These are phyloP conservation scores for Aspidiotus rigidus DNA, from an alignment of 2,888 invertebrate genomes.

Conservation along the genomic window DNA sequence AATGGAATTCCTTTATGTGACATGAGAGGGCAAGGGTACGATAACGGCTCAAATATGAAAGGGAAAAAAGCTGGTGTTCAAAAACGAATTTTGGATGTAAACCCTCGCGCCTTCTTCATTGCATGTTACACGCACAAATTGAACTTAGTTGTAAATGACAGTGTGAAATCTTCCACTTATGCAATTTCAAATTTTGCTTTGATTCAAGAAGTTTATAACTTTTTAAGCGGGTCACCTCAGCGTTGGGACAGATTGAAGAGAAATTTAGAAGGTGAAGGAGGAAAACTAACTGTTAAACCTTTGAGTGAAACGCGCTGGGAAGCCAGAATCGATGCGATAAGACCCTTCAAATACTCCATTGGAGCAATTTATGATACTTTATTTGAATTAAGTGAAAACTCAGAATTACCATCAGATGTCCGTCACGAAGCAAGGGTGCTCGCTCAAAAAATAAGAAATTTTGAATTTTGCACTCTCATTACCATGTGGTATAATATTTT, in stretches of 20 bases:
- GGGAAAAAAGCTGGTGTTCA: not conserved
- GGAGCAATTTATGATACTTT: slow-evolving; percentile 9
- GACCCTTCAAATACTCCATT: slow-evolving; percentile 4
- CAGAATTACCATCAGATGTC: slow-evolving; percentile 7
- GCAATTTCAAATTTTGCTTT: slow-evolving; percentile 5
- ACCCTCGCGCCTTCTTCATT: slow-evolving; percentile 10
- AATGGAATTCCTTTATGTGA: slow-evolving; percentile 4
- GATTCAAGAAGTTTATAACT: slow-evolving; percentile 1
- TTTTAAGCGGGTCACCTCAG: slow-evolving; percentile 3
- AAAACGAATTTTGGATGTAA: slow-evolving; percentile 11
- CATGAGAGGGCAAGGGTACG: slow-evolving; percentile 5
- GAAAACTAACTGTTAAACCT: not conserved
- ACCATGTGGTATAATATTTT: slow-evolving; percentile 7
- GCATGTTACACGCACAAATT: slow-evolving; percentile 1
- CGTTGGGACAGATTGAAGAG: not conserved
- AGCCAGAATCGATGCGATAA: slow-evolving; percentile 7
- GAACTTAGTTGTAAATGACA: slow-evolving; percentile 4
- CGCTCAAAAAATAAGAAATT: not conserved
- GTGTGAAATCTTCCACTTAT: slow-evolving; percentile 7
- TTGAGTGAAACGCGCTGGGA: slow-evolving; percentile 11
- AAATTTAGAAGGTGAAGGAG: slow-evolving; percentile 9
- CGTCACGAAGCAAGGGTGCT: not conserved
- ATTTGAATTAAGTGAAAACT: slow-evolving; percentile 9
- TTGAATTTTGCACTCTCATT: slow-evolving; percentile 8
- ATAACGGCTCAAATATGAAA: slow-evolving; percentile 2